Percentiles rank a stretch among this genome's conserved stretches.
Conservation (phyloP, 2,797 vertebrate genomes). For the Artibeus jamaicensis region DNA sequence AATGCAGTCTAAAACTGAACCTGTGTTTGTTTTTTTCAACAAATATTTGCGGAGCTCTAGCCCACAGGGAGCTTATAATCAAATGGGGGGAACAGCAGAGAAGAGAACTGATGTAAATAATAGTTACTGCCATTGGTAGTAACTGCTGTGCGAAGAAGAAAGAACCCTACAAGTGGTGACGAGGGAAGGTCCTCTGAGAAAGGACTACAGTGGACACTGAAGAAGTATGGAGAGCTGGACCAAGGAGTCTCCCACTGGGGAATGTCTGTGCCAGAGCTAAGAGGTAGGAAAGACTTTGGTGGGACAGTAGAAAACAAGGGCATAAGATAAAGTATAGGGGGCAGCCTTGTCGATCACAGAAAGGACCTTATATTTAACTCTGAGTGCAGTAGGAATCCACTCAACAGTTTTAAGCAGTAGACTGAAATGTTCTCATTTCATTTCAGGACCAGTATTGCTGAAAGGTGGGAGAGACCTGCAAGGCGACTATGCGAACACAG, state of each 20-base stretch:
- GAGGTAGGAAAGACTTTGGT: neutral
- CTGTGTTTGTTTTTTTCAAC: neutral
- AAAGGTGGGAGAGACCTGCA: neutral
- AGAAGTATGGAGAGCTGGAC: accelerated
- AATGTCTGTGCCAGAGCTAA: neutral
- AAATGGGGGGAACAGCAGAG: neutral
- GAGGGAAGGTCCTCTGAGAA: neutral
- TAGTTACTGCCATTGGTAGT: accelerated
- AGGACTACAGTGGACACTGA: neutral
- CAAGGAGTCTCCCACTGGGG: neutral
- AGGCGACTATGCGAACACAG: neutral
- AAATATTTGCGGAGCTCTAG: neutral
- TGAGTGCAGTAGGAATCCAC: neutral
- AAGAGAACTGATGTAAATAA: neutral
- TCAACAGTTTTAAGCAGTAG: neutral
- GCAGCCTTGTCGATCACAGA: neutral
- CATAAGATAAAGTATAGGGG: neutral
- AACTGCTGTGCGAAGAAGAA: neutral
- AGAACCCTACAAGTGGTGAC: neutral
- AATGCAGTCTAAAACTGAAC: neutral
- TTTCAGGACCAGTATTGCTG: neutral
- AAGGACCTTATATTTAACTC: neutral
- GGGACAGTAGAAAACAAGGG: neutral
- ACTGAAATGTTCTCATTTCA: neutral
- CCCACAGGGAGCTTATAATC: neutral